Evolutionary conservation across 2,113 vertebrate genomes (phyloP), one percentile per base, ranked within the genome.

Genomic region (Callionymus lyra): DNA sequence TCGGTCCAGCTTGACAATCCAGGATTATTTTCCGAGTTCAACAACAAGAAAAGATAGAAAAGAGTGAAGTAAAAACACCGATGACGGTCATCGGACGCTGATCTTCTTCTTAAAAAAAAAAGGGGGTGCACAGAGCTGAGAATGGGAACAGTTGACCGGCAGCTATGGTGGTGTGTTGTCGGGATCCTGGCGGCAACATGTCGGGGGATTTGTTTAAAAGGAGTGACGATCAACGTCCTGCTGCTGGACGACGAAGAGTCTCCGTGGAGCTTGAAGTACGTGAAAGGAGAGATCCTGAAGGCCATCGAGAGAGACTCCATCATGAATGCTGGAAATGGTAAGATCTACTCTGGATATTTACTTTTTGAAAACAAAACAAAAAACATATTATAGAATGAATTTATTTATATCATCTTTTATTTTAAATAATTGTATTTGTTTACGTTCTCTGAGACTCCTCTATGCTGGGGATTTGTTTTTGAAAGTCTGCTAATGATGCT

Each of bases 141-240:
- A 39, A 78, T 82, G 76, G 48, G 19, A 2, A 1, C 1, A 0
- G 8, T 14, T 2, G 9, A 36, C n/a, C 38, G 52, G 49, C 74
- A 57, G 53, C 4, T 73, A 48, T 44, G 44, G 31, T 21, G 68
- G 41, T 56, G 41, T 2, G 16, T 37, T 4, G 16, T 76, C 32
- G 50, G 47, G 34, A 32, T 68, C 39, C 39, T 70, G 21, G 38
- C 31, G 3, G 19, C 38, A 17, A 31, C n/a, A 1, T 63, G 50
- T 42, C 4, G 6, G 9, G 9, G 14, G 4, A 3, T 31, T 10
- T 83, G 81, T 50, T 34, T 70, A 19, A 38, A 65, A 0, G 41
- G 71, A n/a, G 11, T 46, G 0, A 59, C 65, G 14, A 82, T 98
- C 59, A 92, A 87, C 1, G 90, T 97, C 58, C 85, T 98, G 60